Evolutionary conservation across 2,113 vertebrate genomes (phyloP).

Genomic region (Alligator sinensis): DNA sequence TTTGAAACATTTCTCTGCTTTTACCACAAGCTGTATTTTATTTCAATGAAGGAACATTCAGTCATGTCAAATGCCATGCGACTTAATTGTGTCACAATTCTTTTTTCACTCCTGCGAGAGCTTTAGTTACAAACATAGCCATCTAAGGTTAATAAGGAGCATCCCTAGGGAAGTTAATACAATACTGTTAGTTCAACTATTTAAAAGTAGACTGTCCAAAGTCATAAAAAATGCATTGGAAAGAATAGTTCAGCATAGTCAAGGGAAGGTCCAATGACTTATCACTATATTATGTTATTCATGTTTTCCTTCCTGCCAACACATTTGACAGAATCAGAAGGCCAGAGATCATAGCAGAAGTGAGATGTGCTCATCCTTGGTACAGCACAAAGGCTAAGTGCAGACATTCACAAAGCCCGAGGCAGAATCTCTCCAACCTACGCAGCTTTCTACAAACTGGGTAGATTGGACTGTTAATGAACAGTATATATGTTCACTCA

Average conservation of each 20-base stretch:
- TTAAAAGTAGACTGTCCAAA: not conserved
- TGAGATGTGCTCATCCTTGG: no score
- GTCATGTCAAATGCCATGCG: no score
- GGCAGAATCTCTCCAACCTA: no score
- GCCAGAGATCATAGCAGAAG: not conserved
- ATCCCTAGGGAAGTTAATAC: not conserved
- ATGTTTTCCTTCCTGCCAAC: not conserved
- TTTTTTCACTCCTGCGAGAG: slow-evolving; percentile 17
- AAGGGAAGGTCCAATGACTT: not conserved
- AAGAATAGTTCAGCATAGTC: not conserved
- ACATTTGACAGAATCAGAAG: not conserved
- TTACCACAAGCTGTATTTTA: no score
- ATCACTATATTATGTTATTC: not conserved
- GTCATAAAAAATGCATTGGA: not conserved
- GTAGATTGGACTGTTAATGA: no score
- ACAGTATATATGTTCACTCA: no score
- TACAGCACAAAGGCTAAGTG: no score
- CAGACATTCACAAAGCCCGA: no score
- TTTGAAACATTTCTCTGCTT: not conserved
- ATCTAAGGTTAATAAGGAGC: not conserved
- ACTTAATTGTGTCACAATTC: not conserved
- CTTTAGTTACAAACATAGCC: not conserved
- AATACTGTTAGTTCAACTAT: not conserved
- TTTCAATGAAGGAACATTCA: no score
- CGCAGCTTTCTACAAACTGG: no score